Base-by-base conservation (phyloP, 2,113 vertebrate genomes). In the Sclerurus mexicanus region DNA sequence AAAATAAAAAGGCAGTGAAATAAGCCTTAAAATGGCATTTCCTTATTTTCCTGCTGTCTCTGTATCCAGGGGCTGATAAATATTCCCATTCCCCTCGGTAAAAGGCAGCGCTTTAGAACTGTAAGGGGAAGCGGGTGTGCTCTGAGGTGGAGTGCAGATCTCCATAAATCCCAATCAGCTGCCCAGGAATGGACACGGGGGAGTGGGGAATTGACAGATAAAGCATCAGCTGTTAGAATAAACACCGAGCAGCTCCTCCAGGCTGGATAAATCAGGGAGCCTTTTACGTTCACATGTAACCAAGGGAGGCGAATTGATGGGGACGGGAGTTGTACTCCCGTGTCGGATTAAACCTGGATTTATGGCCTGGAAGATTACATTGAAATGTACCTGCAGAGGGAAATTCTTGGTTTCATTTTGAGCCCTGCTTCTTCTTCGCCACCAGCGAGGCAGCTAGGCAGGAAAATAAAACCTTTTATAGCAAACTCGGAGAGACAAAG, bases 121-220 rank as follows among this genome's bases (percentile, higher is more conserved):
- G 35, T 44, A 22, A 59, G 9, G 19, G 85, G 68, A 92, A 89
- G 85, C 52, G 80, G 55, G 58, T 85, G 42, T 77, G 69, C 72
- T 87, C 58, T 6, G 46, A 13, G 17, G 80, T n/a, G 19, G 25
- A 93, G 81, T 14, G 17, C 10, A 77, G 55, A 92, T 71, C 88
- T 93, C 12, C 62, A 89, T 94, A 93, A 92, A 91, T 87, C 59
- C 89, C 83, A 74, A 93, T 95, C 88, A 76, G 2, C 86, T 40
- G 44, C 85, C 77, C 66, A 60, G 83, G 66, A 89, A 82, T 39
- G 90, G 91, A 52, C 74, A 30, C 22, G 12, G 47, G 68, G 91
- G 73, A 84, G 72, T 56, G 50, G 46, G 56, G 68, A 91, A 81
- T 62, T 86, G 83, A 60, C 39, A 84, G 95, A 90, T 94, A 93